These are phyloP conservation scores for Lepus oiostolus DNA, from an alignment of 2,797 vertebrate species.

Conservation along the genomic window DNA sequence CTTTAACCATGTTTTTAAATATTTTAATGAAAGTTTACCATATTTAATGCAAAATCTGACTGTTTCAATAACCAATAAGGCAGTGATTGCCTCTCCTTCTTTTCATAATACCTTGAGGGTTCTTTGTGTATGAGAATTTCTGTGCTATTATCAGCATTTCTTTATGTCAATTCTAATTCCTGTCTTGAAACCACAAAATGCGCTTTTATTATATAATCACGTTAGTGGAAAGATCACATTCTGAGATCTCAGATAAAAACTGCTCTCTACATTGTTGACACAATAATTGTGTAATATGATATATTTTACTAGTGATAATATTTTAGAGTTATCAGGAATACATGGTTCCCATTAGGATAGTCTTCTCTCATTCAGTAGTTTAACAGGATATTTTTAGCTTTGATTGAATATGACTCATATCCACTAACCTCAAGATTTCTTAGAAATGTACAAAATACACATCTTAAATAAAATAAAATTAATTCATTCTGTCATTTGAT, in stretches of 20 bases:
- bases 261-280: background rate
- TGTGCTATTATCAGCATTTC: background rate
- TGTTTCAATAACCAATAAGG: background rate
- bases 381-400: background rate
- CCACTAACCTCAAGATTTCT: background rate
- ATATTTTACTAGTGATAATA: background rate
- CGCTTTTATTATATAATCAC: background rate
- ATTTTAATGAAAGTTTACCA: background rate
- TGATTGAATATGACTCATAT: background rate
- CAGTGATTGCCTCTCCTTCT: background rate
- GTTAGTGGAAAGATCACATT: background rate
- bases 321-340: background rate
- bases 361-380: background rate
- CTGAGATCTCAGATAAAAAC: background rate
- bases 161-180: background rate
- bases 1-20: background rate
- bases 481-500: background rate
- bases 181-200: conserved; percentile 34
- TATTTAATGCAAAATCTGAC: background rate
- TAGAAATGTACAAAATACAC: background rate
- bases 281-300: background rate
- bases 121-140: background rate
- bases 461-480: background rate
- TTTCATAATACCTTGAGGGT: background rate
- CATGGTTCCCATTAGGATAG: background rate